phyloP scores from a whole-genome alignment of 2,888 invertebrate species.

The Steinernema carpocapsae region DNA sequence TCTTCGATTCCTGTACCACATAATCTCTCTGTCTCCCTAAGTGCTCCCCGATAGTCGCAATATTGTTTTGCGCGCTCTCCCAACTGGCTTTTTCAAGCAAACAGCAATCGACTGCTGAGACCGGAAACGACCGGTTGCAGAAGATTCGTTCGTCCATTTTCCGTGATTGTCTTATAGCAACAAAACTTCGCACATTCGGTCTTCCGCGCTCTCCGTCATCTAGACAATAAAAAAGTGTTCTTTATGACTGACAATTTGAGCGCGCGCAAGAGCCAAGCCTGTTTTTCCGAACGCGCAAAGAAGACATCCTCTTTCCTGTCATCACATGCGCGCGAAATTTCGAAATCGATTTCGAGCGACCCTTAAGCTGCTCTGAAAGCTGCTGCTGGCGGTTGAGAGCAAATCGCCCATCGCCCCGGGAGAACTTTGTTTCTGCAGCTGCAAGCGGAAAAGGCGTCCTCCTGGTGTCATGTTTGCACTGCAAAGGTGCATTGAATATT shows the following conservation, averaged over 20 bases:
- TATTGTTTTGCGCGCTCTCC: not conserved
- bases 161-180: too few species aligned
- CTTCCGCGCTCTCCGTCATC: not conserved
- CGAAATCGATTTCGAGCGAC: not conserved
- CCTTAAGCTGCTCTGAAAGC: not conserved
- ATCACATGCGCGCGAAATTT: not conserved
- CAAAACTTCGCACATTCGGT: not conserved
- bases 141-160: not conserved
- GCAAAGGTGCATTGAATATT: too few species aligned
- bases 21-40: not conserved
- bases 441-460: too few species aligned
- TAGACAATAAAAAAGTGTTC: too few species aligned
- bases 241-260: too few species aligned
- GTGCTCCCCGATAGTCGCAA: not conserved
- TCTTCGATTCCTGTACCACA: not conserved
- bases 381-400: not conserved
- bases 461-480: too few species aligned
- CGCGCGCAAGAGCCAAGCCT: not conserved
- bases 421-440: too few species aligned
- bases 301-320: slow-evolving; percentile 17
- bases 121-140: slow-evolving; percentile 22
- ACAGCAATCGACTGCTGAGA: not conserved
- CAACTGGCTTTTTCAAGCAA: not conserved
- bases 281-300: slow-evolving; percentile 1
- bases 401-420: too few species aligned